These are phyloP conservation scores for Rotaria socialis DNA, from an alignment of 2,888 invertebrate genomes.

Conservation along the genomic window DNA sequence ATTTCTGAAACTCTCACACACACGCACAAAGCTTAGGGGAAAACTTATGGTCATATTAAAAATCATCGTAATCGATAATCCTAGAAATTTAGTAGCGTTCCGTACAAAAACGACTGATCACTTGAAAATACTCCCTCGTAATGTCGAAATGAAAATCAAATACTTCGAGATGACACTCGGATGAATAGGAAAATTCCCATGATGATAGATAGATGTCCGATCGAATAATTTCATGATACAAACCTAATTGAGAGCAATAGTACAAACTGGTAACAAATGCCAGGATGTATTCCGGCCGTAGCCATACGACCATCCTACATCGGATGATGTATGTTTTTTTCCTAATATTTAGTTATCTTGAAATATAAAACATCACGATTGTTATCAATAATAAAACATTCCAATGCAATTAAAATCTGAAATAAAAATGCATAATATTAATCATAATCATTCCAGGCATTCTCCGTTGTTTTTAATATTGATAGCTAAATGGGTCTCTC, in stretches of 20 bases:
- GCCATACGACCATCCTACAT: slow-evolving; percentile 12
- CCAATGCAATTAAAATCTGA: neutral
- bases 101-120: too few relatives aligned
- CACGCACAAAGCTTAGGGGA: too few relatives aligned
- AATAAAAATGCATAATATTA: neutral
- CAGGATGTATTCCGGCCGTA: neutral
- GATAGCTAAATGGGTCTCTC: neutral
- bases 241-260: neutral
- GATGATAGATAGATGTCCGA: neutral
- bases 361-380: neutral
- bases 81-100: too few relatives aligned
- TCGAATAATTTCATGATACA: neutral
- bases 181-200: neutral
- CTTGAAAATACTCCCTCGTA: too few relatives aligned
- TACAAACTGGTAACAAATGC: neutral
- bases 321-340: neutral
- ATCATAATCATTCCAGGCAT: neutral
- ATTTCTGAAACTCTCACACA: too few relatives aligned
- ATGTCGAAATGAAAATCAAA: neutral
- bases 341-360: neutral
- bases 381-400: neutral
- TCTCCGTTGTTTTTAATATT: neutral
- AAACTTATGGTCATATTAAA: too few relatives aligned
- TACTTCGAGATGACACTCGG: neutral
- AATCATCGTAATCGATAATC: too few relatives aligned